Base-by-base conservation (phyloP, 2,113 vertebrate species). In the Oncorhynchus keta region DNA sequence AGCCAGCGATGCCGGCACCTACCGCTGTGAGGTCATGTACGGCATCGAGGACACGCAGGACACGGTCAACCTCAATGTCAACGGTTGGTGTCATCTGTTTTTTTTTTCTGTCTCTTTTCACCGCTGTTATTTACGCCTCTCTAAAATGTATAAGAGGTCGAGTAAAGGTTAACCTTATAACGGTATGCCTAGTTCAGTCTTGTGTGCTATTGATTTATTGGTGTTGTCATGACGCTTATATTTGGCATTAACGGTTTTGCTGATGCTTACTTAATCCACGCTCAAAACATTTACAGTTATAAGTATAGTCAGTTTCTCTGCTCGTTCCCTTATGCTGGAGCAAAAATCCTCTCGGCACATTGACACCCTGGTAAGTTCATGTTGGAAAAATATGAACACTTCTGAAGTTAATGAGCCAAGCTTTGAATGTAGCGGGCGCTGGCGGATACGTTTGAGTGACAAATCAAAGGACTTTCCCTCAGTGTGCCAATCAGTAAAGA, bases 21-120 rank as follows among this genome's bases (percentile, higher is more conserved):
- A 99, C 86, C 97, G 96, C 75, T 99, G 98, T 2, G 98, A 99
- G 0, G 95, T 98, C 80, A 95, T 98, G 93, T 96, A 95, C 0
- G 98, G 98, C 1, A 96, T 98, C 35, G 98, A 98, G 84, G 97
- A 98, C 89, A 97, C 94, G 0, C 96, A 96, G 81, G 93, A 92
- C 68, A 94, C 94, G 0, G 88, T 98, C 49, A 93, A 94, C 1
- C 76, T 99, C 75, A 84, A 95, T 16, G 96, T 99, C 67, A 91
- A 91, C 1, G 98, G 98, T 99, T 91, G 95, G 95, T 61, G 7
- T 55, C 51, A 16, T n/a, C 8, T 16, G 2, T 28, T 26, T 35
- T 16, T 51, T 51, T 5, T 39, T 6, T 24, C 7, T 20, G 2
- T 35, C 32, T 32, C 4, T 61, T 13, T 67, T 2, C 39, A 12